These are phyloP conservation scores for Numenius phaeopus DNA, from an alignment of 2,797 vertebrate genomes.

Conservation along the genomic window DNA sequence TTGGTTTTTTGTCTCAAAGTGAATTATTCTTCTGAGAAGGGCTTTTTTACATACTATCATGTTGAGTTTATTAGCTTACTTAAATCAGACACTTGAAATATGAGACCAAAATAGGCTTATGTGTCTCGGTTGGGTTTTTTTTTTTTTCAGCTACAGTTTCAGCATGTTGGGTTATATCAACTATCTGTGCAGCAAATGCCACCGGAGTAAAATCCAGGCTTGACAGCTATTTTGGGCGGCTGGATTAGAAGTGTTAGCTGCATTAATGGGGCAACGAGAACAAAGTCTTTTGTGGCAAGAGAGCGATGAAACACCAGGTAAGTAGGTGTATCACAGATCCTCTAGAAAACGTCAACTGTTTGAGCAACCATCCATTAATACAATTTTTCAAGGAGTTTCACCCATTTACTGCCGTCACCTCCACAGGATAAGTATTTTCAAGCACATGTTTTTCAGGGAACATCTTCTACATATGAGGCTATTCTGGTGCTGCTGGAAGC, in stretches of 20 bases:
- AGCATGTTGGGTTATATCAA: background rate
- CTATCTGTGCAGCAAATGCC: background rate
- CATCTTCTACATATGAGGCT: background rate
- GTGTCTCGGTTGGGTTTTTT: accelerated
- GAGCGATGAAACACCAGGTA: background rate
- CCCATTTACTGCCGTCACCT: background rate
- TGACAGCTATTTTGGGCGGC: slow-evolving; percentile 50
- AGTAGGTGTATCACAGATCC: background rate
- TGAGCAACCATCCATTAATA: background rate
- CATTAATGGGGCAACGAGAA: slow-evolving; percentile 40
- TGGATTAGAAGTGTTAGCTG: slow-evolving; percentile 63
- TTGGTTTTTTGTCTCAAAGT: background rate
- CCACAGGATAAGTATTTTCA: background rate
- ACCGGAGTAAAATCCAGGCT: slow-evolving; percentile 35
- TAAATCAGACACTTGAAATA: background rate
- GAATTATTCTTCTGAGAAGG: background rate
- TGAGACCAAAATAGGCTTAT: background rate
- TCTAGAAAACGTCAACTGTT: background rate
- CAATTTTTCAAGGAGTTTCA: background rate
- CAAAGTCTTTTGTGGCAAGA: background rate
- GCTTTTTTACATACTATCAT: background rate
- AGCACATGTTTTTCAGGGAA: accelerated
- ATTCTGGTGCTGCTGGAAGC: background rate
- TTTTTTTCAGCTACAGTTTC: background rate
- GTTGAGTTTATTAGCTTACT: background rate